These are phyloP conservation scores for Cantharis nigra DNA, from an alignment of 2,888 invertebrate species.

Conservation along the genomic window DNA sequence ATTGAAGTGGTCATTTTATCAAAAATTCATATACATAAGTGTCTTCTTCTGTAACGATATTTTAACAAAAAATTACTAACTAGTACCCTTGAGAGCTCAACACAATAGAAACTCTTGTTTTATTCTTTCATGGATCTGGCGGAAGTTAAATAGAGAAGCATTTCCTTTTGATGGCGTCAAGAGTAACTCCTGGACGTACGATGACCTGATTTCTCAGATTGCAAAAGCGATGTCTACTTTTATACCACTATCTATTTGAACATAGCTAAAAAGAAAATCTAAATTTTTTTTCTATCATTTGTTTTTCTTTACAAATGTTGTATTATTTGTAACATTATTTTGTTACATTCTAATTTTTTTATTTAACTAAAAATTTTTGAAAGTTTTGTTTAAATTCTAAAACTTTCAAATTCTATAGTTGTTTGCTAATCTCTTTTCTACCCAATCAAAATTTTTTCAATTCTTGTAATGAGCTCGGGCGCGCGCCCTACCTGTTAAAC, in stretches of 20 bases:
- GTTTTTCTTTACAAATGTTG: not conserved
- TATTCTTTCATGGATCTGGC: slow-evolving; percentile 21
- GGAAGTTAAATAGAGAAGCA: slow-evolving; percentile 22
- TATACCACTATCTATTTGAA: not conserved
- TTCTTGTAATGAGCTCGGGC: too few species aligned
- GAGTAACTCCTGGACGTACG: slow-evolving; percentile 22
- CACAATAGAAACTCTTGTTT: slow-evolving; percentile 17
- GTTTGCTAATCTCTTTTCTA: too few species aligned
- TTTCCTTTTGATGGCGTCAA: slow-evolving; percentile 27
- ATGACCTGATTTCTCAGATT: slow-evolving; percentile 12
- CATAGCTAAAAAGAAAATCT: not conserved
- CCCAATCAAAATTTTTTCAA: too few species aligned
- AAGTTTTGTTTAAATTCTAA: too few species aligned
- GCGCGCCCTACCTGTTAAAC: too few species aligned
- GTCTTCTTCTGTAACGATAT: not conserved
- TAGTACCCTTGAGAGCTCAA: slow-evolving; percentile 10
- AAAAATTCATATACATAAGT: slow-evolving; percentile 1
- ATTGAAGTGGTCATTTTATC: not conserved
- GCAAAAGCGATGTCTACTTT: not conserved
- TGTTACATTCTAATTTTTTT: not conserved
- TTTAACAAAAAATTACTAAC: slow-evolving; percentile 9
- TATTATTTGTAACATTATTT: not conserved
- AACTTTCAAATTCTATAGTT: too few species aligned
- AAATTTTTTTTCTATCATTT: not conserved
- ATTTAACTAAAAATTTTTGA: too few species aligned